Evolutionary conservation across 1,140 invertebrate species (phyloP).

Genomic region (Brachystomella parvula): DNA sequence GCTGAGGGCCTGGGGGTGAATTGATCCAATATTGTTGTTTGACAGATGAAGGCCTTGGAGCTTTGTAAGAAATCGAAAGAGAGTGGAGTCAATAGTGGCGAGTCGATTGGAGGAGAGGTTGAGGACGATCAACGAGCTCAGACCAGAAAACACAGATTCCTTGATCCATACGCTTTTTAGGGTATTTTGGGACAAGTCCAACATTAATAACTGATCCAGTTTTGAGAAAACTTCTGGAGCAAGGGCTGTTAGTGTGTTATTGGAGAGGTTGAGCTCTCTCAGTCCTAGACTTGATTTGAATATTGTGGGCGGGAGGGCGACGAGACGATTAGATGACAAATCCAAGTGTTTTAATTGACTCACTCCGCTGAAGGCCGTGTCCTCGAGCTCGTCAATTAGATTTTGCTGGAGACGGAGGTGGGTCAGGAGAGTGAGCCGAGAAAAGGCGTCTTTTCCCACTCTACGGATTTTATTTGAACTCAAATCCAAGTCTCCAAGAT

Average conservation of each 20-base stretch:
- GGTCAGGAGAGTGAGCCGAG: slow-evolving; percentile 66
- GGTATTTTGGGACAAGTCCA: slow-evolving; percentile 80
- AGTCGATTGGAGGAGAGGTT: slow-evolving; percentile 76
- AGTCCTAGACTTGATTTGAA: slow-evolving; percentile 68
- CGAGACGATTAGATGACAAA: no score
- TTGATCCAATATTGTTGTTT: slow-evolving; percentile 76
- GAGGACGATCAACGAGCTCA: slow-evolving; percentile 72
- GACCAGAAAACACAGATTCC: slow-evolving; percentile 69
- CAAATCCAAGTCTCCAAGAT: slow-evolving; percentile 43
- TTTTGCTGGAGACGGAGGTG: slow-evolving; percentile 72
- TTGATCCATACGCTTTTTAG: slow-evolving; percentile 72
- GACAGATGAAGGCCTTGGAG: slow-evolving; percentile 77
- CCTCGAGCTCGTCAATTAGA: slow-evolving; percentile 65
- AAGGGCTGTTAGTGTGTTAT: slow-evolving; percentile 69
- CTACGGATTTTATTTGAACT: slow-evolving; percentile 65
- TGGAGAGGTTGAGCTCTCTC: slow-evolving; percentile 69
- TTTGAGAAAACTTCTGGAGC: slow-evolving; percentile 72
- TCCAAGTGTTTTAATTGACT: slow-evolving; percentile 61
- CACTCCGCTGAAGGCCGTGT: slow-evolving; percentile 65
- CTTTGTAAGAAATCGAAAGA: slow-evolving; percentile 78
- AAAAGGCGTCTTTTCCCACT: slow-evolving; percentile 54
- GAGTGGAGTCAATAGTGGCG: slow-evolving; percentile 68
- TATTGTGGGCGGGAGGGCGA: slow-evolving; percentile 63
- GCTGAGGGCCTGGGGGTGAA: slow-evolving; percentile 76
- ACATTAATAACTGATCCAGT: slow-evolving; percentile 68